These are phyloP conservation scores for Nycteola revayana DNA, from an alignment of 2,888 invertebrate species.

Conservation along the genomic window DNA sequence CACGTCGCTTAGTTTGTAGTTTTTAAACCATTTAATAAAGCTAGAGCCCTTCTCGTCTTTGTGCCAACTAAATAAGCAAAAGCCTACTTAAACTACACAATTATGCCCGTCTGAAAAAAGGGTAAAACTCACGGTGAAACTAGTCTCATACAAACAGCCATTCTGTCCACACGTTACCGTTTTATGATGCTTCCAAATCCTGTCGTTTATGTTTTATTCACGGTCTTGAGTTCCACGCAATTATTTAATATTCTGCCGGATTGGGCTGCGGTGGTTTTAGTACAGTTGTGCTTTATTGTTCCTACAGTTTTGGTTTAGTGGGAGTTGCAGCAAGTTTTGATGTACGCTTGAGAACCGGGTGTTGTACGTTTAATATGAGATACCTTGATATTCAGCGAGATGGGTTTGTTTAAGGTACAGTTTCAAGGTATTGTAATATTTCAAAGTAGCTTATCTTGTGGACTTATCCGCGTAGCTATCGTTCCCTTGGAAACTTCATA, in stretches of 20 bases:
- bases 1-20: too few relatives aligned
- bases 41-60: too few relatives aligned
- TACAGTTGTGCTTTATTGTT: slow-evolving; percentile 1
- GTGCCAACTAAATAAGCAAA: neutral
- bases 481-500: too few relatives aligned
- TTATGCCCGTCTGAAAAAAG: too few relatives aligned
- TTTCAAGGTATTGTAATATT: too few relatives aligned
- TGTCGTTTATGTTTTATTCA: slow-evolving; percentile 22
- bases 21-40: too few relatives aligned
- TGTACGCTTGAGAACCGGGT: neutral
- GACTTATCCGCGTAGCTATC: too few relatives aligned
- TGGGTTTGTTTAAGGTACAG: too few relatives aligned
- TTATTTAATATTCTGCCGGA: slow-evolving; percentile 20
- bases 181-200: slow-evolving; percentile 20
- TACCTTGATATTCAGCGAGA: too few relatives aligned
- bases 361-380: neutral
- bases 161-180: slow-evolving; percentile 31
- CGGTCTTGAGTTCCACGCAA: slow-evolving; percentile 13
- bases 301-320: neutral
- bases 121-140: neutral
- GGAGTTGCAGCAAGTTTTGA: neutral
- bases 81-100: neutral
- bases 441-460: too few relatives aligned
- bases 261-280: slow-evolving; percentile 1
- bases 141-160: slow-evolving; percentile 16